phyloP scores from a whole-genome alignment of 1,140 invertebrate genomes.

The Phymastichus coffea region DNA sequence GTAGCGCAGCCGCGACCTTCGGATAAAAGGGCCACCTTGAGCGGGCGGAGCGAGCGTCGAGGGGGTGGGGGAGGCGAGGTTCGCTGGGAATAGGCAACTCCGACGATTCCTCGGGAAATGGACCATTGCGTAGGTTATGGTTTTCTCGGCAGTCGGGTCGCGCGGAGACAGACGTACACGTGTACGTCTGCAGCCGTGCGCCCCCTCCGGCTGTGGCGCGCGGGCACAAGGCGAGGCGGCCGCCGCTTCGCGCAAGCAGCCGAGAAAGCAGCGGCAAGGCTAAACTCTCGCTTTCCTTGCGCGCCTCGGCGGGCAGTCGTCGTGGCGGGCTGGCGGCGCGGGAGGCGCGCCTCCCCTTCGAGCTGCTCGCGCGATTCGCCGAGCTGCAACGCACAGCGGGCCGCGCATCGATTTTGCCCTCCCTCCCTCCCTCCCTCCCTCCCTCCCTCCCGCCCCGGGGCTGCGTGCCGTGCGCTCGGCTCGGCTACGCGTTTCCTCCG shows the following conservation, averaged over 20 bases:
- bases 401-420: conserved; percentile 49
- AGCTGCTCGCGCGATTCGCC: conserved; percentile 8
- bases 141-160: conserved; percentile 31
- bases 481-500: too few relatives aligned
- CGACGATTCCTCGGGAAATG: conserved; percentile 35
- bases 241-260: background rate
- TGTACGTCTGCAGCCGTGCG: background rate
- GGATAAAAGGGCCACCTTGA: too few relatives aligned
- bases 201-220: background rate
- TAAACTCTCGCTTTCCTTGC: background rate
- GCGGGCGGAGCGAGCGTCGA: too few relatives aligned
- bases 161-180: background rate
- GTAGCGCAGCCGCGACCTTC: too few relatives aligned
- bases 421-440: conserved; percentile 17
- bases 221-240: background rate
- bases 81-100: too few relatives aligned
- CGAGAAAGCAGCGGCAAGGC: conserved; percentile 5
- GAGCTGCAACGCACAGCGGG: background rate
- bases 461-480: too few relatives aligned
- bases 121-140: conserved; percentile 49
- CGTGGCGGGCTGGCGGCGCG: background rate
- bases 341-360: background rate
- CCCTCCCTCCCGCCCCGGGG: too few relatives aligned
- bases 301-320: too few relatives aligned
- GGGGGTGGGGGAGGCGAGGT: background rate